Conservation (phyloP, 2,113 vertebrate species). For the Gobius niger region DNA sequence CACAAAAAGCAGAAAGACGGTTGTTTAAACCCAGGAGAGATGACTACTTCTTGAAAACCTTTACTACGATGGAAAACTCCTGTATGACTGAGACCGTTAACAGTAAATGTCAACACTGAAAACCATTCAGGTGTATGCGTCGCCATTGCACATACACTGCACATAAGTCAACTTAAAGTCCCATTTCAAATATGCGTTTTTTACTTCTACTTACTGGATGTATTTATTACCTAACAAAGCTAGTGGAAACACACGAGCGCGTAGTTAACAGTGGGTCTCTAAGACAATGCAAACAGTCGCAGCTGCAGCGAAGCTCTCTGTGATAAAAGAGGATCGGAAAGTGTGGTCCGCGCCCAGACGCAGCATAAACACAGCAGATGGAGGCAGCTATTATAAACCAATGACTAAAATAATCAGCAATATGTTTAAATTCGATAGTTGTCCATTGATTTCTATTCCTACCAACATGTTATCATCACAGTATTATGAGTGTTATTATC, state of each 20-base stretch:
- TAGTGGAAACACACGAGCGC: conserved; percentile 8
- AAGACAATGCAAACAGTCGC: conserved; percentile 44
- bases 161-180: too few species aligned
- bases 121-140: too few species aligned
- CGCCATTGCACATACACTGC: too few species aligned
- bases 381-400: conserved; percentile 37
- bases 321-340: conserved; percentile 29
- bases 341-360: conserved; percentile 18
- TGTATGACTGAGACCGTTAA: too few species aligned
- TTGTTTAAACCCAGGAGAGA: too few species aligned
- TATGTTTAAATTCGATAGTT: conserved; percentile 34
- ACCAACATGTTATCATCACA: too few species aligned
- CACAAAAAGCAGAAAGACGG: too few species aligned
- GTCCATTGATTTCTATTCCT: conserved; percentile 4
- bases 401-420: conserved; percentile 32
- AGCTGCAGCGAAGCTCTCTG: conserved; percentile 46
- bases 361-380: conserved; percentile 42
- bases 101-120: too few species aligned
- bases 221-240: background rate
- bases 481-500: too few species aligned
- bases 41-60: too few species aligned
- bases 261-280: conserved; percentile 33
- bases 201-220: background rate
- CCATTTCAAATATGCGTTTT: too few species aligned
- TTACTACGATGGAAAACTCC: too few species aligned